phyloP scores from a whole-genome alignment of 2,797 vertebrate species.

The Scolopax bukidnonensis region DNA sequence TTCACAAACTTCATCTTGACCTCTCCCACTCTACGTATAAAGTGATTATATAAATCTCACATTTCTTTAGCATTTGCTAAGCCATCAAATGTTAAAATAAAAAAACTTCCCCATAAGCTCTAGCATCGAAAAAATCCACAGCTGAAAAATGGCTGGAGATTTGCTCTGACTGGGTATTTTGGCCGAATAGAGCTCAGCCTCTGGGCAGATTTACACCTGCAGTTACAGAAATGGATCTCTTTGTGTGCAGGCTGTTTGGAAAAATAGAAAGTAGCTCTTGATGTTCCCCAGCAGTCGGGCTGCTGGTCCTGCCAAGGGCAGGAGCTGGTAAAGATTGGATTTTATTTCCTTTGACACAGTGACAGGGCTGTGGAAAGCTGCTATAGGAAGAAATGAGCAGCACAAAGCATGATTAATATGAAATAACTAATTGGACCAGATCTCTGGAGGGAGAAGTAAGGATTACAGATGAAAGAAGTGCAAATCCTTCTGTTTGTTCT shows the following conservation, averaged over 20 bases:
- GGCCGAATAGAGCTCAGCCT: not conserved
- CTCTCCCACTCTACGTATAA: not conserved
- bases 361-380: slow-evolving; percentile 7
- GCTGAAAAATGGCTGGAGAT: not conserved
- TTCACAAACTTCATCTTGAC: not conserved
- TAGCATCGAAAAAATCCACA: not conserved
- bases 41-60: not conserved
- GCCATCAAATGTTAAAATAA: not conserved
- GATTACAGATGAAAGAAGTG: slow-evolving; percentile 34
- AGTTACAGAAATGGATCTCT: not conserved
- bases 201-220: slow-evolving; percentile 12
- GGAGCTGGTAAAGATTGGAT: not conserved
- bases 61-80: not conserved
- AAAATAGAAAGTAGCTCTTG: not conserved
- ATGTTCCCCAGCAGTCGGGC: not conserved
- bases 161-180: not conserved
- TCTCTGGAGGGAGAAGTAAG: slow-evolving; percentile 42
- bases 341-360: not conserved
- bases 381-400: slow-evolving; percentile 1
- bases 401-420: slow-evolving; percentile 31
- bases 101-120: not conserved
- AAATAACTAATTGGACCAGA: slow-evolving; percentile 65
- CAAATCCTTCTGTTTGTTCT: slow-evolving; percentile 70
- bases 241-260: not conserved
- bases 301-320: not conserved